Conservation (phyloP, 2,888 invertebrate species). For the Pecten maximus region DNA sequence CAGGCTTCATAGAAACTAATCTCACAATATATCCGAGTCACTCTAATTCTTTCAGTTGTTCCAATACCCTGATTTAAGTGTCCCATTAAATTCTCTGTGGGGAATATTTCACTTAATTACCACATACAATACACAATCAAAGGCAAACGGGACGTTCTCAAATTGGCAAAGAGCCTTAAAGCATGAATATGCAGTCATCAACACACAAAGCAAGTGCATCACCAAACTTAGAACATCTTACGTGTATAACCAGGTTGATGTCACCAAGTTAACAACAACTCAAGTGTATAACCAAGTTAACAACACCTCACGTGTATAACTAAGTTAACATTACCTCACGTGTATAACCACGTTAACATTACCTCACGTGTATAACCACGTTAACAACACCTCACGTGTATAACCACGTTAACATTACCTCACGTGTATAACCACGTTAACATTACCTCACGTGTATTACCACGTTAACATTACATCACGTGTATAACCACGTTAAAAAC, state of each 20-base stretch:
- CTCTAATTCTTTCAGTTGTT: neutral
- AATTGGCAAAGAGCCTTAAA: too few species aligned
- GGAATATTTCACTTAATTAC: neutral
- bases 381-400: neutral
- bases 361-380: neutral
- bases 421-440: neutral
- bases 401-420: neutral
- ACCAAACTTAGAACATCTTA: too few species aligned
- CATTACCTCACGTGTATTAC: neutral
- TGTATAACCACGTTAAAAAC: neutral
- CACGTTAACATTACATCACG: neutral
- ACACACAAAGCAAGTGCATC: too few species aligned
- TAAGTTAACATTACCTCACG: neutral
- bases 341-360: neutral
- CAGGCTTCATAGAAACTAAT: neutral
- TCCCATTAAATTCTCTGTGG: neutral
- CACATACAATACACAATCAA: too few species aligned
- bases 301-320: neutral
- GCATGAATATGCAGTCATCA: too few species aligned
- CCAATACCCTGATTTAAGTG: neutral
- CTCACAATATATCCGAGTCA: neutral
- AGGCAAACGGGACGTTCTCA: too few species aligned
- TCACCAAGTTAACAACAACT: too few species aligned
- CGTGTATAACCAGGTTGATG: too few species aligned
- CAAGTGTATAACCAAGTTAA: neutral